These are phyloP conservation scores for Wiebesia pumilae DNA, from an alignment of 1,140 invertebrate species.

Conservation along the genomic window DNA sequence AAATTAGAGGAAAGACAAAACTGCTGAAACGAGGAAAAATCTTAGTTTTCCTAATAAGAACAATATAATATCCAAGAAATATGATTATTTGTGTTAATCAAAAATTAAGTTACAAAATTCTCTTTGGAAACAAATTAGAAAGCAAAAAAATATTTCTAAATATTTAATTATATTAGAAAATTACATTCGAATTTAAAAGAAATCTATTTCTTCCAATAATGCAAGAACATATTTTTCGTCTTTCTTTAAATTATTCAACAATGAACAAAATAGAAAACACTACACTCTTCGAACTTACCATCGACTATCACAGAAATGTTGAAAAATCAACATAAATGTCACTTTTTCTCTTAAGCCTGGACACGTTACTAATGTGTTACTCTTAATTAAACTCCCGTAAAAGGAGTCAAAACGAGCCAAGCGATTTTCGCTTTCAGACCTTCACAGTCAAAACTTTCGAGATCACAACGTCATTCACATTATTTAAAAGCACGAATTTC, in stretches of 20 bases:
- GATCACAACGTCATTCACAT: constrained; percentile 4
- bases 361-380: neutral
- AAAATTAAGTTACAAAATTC: no score
- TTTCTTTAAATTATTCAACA: neutral
- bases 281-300: neutral
- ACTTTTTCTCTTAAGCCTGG: neutral
- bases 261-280: neutral
- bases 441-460: constrained; percentile 11
- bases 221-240: no score
- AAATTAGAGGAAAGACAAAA: no score
- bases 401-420: neutral
- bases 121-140: no score
- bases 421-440: neutral
- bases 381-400: neutral
- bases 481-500: constrained; percentile 1
- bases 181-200: no score
- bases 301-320: neutral
- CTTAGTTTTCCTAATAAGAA: no score
- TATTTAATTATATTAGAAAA: no score
- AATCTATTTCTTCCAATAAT: no score
- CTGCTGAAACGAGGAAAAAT: neutral
- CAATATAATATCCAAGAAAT: no score
- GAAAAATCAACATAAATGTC: neutral
- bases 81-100: no score
- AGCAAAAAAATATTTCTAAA: no score